phyloP scores from a whole-genome alignment of 2,113 vertebrate species.

The Notechis scutatus region DNA sequence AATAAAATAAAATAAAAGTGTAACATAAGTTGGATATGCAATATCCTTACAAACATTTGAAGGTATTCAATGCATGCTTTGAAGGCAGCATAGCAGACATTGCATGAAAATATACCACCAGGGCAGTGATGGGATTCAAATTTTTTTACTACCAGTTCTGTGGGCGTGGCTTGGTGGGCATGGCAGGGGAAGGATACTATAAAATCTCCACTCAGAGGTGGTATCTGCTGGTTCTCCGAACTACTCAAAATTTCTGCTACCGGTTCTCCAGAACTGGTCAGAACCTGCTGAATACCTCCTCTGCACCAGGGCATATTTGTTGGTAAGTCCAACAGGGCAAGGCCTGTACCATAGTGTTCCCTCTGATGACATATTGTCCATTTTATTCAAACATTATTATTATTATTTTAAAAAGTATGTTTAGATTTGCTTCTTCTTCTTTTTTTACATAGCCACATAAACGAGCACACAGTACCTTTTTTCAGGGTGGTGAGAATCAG shows the following conservation, averaged over 20 bases:
- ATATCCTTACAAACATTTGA: neutral
- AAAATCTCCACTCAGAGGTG: too few species aligned
- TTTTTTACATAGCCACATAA: neutral
- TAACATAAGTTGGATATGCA: neutral
- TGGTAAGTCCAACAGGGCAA: neutral
- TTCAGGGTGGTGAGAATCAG: neutral
- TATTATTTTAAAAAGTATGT: neutral
- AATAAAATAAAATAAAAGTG: too few species aligned
- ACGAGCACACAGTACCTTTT: neutral
- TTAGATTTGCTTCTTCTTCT: neutral
- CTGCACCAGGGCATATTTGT: neutral
- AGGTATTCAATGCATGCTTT: neutral
- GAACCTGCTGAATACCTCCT: too few species aligned
- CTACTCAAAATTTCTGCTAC: too few species aligned
- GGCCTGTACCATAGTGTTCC: neutral
- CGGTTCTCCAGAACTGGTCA: too few species aligned
- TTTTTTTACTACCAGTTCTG: too few species aligned
- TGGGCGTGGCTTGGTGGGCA: too few species aligned
- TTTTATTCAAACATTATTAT: neutral
- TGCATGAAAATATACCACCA: neutral
- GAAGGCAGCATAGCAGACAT: neutral
- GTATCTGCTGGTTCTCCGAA: too few species aligned
- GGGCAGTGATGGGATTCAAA: too few species aligned
- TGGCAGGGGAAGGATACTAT: too few species aligned
- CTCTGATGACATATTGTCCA: neutral